Conservation (phyloP, 2,888 invertebrate genomes). For the Schrankia costaestrigalis region DNA sequence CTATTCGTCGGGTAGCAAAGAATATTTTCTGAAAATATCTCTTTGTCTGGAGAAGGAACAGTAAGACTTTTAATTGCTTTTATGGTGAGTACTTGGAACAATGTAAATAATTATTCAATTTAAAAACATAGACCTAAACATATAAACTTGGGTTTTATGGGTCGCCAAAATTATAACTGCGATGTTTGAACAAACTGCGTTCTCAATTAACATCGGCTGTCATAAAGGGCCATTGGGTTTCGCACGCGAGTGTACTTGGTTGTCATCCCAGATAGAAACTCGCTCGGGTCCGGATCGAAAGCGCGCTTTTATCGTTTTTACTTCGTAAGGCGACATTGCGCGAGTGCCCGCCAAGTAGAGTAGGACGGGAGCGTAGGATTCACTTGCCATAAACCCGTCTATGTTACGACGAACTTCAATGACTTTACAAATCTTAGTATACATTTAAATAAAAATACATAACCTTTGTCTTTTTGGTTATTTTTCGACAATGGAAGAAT, state of each 20-base stretch:
- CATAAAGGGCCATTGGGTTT: constrained; percentile 34
- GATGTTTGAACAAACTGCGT: constrained; percentile 10
- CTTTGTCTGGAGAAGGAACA: too few relatives aligned
- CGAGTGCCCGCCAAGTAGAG: constrained; percentile 41
- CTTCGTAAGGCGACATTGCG: constrained; percentile 45
- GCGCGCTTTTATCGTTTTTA: constrained; percentile 65
- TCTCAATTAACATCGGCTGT: constrained; percentile 20
- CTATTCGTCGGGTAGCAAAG: too few relatives aligned
- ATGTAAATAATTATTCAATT: too few relatives aligned
- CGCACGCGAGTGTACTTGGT: constrained; percentile 44
- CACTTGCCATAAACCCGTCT: constrained; percentile 26
- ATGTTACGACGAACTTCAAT: constrained; percentile 2
- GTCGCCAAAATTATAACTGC: constrained; percentile 5
- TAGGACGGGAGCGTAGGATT: constrained; percentile 38
- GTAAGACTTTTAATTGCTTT: too few relatives aligned
- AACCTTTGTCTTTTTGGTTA: too few relatives aligned
- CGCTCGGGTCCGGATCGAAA: constrained; percentile 69
- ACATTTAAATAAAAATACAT: too few relatives aligned
- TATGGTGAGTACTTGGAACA: too few relatives aligned
- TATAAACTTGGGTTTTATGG: neutral
- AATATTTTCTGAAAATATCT: too few relatives aligned
- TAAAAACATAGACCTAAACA: neutral
- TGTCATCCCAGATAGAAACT: constrained; percentile 68
- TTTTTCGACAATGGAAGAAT: too few relatives aligned
- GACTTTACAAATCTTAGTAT: neutral